Base-by-base conservation (phyloP, 2,888 invertebrate species). In the Lasioglossum morio region DNA sequence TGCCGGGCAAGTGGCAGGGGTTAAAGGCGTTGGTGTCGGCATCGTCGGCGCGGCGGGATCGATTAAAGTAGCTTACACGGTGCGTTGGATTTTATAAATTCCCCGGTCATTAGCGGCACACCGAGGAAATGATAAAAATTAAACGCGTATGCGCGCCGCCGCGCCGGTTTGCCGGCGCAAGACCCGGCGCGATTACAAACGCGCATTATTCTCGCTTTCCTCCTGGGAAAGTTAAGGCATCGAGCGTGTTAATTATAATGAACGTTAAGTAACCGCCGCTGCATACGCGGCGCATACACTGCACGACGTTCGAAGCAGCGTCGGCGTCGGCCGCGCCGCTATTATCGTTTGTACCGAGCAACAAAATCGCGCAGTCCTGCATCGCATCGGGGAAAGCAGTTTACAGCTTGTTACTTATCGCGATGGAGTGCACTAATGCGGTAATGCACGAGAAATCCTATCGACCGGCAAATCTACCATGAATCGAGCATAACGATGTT, bases 181-280 rank as follows among this genome's bases (percentile, higher is more conserved):
- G 63, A 63, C 63, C 30, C 66, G 66, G 66, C 86, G 87, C 91
- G 89, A 92, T 92, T 92, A 92, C 91, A 85, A 84, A 87, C 87
- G 88, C 84, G 80, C 88, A 90, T 93, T 92, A 94, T 94, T 94
- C 94, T 94, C 94, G 93, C 94, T 95, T 94, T 95, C 92, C 92
- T 93, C 92, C 94, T 94, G 95, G 93, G 95, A 95, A 95, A 95
- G 95, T 94, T 94, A 93, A 93, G 93, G 92, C 94, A 93, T 91
- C 90, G 91, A 92, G 92, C 92, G 93, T 93, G 93, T 94, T 94
- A 94, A 95, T 95, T 95, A 94, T 93, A 94, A 94, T 94, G 93
- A 92, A 92, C 92, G 93, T 94, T 95, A 93, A 93, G 93, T 95
- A 95, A 94, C 93, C 92, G 92, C 87, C 53, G 53, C 53, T n/a